Evolutionary conservation across 2,888 invertebrate species (phyloP).

Genomic region (Venusia cambrica): DNA sequence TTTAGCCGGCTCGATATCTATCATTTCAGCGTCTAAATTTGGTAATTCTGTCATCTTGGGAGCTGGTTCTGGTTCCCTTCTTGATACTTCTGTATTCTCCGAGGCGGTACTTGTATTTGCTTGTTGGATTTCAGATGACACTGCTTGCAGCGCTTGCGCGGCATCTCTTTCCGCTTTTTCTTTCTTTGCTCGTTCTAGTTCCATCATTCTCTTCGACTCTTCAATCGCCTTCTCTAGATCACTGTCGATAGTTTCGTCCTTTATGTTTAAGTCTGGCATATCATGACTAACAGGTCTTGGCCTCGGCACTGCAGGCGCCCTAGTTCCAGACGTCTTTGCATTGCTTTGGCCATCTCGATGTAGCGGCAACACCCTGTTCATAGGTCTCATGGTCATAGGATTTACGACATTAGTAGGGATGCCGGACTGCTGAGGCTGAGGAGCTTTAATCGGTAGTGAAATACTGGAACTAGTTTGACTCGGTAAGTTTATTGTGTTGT

Average conservation of each 20-base stretch:
- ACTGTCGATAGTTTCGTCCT: conserved; percentile 76
- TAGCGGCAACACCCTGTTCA: conserved; percentile 89
- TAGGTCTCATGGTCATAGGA: conserved; percentile 85
- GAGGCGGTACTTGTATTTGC: conserved; percentile 54
- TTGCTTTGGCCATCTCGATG: conserved; percentile 84
- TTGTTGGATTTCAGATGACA: conserved; percentile 58
- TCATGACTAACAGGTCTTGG: conserved; percentile 67
- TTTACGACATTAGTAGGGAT: conserved; percentile 87
- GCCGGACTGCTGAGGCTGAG: conserved; percentile 80
- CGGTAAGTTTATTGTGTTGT: conserved; percentile 71
- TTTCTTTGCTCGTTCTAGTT: conserved; percentile 65
- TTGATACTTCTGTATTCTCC: conserved; percentile 34
- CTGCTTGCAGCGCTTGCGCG: conserved; percentile 56
- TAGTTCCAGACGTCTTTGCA: conserved; percentile 54
- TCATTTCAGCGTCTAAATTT: conserved; percentile 60
- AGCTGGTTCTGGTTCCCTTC: conserved; percentile 36
- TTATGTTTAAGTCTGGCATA: conserved; percentile 76
- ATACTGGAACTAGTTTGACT: conserved; percentile 79
- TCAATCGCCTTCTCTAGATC: conserved; percentile 75
- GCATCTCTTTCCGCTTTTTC: conserved; percentile 72
- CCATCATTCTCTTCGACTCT: conserved; percentile 76
- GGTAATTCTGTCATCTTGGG: conserved; percentile 67
- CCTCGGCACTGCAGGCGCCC: conserved; percentile 50
- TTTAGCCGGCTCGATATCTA: conserved; percentile 61
- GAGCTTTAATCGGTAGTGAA: conserved; percentile 79